A percentile compares a stretch with the other conserved stretches of the same genome.
Evolutionary conservation across 2,113 vertebrate genomes (phyloP).

Genomic region (Daphoenositta chrysoptera): DNA sequence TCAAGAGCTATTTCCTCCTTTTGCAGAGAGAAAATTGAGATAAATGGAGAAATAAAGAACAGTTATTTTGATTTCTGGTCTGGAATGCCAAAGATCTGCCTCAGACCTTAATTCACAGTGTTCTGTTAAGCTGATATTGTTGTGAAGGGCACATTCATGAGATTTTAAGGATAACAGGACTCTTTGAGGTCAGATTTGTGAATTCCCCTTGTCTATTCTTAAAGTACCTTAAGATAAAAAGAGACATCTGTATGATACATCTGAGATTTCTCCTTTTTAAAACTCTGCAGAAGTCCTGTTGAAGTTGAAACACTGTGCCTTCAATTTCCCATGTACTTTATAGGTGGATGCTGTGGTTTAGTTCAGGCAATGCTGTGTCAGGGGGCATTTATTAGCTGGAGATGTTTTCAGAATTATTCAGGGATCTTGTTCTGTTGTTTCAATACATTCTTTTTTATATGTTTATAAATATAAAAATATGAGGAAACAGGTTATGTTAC

Average conservation of each 20-base stretch:
- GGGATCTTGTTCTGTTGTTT: neutral
- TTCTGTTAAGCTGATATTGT: neutral
- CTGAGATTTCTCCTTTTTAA: neutral
- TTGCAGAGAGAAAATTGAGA: neutral
- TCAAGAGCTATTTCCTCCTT: neutral
- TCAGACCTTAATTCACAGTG: neutral
- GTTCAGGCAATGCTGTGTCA: neutral
- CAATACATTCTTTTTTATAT: neutral
- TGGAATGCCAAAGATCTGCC: neutral
- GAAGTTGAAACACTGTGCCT: neutral
- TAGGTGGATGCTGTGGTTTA: neutral
- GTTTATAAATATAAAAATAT: no score
- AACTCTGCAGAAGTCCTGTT: neutral
- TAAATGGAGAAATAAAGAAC: slow-evolving; percentile 4
- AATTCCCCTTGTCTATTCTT: neutral
- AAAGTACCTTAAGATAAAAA: neutral
- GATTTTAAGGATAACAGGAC: neutral
- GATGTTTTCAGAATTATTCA: neutral
- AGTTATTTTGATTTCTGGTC: slow-evolving; percentile 7
- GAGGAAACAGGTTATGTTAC: neutral
- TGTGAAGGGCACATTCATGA: neutral
- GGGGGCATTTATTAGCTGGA: neutral
- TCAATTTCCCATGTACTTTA: neutral
- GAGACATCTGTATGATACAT: neutral
- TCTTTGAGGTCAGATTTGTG: neutral